Evolutionary conservation across 2,888 invertebrate genomes (phyloP), one percentile per base, ranked within the genome.

Genomic region (Drosophila anomalata): DNA sequence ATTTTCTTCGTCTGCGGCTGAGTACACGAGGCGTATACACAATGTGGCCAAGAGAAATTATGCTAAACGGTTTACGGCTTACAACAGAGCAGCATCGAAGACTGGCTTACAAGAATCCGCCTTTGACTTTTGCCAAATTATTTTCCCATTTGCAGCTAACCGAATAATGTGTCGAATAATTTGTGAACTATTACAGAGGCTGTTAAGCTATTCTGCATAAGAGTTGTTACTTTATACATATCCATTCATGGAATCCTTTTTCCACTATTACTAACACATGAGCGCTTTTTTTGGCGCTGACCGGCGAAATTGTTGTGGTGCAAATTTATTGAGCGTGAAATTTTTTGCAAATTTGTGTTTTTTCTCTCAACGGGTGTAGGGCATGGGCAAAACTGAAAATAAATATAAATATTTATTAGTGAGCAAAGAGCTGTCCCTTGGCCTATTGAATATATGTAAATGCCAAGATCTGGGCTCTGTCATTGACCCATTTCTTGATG

Each of bases 321-420:
- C 47, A 70, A 87, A 76, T 87, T 84, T 87, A 87, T 84, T 87
- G 84, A 79, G 88, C 84, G 88, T 82, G 83, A 84, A 87, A 84
- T 84, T 74, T 78, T 85, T 78, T 79, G 60, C 51, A 71, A 68
- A 71, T 82, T 83, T 51, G 26, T 56, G 12, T 52, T 46, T 41
- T 58, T 39, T 9, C 52, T 14, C 17, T n/a, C 7, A 6, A 4
- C 4, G 20, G 20, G 33, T 26, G 41, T 65, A 56, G 41, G 62
- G 60, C 61, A 54, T 81, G 80, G 73, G 87, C 71, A 66, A 75
- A 84, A 84, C 78, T 84, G 75, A 84, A 87, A 87, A 84, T 84
- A 84, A 82, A 82, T 84, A 82, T 87, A 87, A 87, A 87, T 87
- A 82, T 87, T 82, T 82, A 87, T 84, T 77, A 70, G 79, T 14